Base-by-base conservation (phyloP, 1,140 invertebrate genomes). In the Leptinotarsa defecta region DNA sequence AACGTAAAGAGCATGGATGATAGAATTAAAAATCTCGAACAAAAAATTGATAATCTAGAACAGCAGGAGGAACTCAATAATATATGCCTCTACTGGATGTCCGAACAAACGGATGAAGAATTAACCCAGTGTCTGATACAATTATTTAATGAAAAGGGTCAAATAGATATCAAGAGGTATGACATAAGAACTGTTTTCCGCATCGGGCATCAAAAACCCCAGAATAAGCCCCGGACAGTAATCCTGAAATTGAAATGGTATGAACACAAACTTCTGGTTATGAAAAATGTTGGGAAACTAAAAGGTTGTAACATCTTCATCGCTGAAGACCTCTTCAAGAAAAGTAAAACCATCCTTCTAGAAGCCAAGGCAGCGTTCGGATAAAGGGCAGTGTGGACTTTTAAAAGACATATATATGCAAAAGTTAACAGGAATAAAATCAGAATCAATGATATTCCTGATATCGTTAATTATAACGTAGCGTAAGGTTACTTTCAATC, bases 131-230 rank as follows among this genome's bases (percentile, higher is more conserved):
- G 63, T 64, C 19, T 64, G 63, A 64, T 64, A 24, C 63, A 64
- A 64, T 64, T 24, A 64, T 64, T 64, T 8, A 64, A 64, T 64
- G 63, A 64, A 64, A 64, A 64, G 19, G 63, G 63, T 64, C 15
- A n/a, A 15, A 64, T 20, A 20, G 1, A 24, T 64, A 64, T 64
- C 63, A 0, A 64, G 63, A 64, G 5, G 19, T 4, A 64, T 17
- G 15, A 64, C 19, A 64, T 64, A 64, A 17, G 63, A 19, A 64
- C 11, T 64, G 8, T 6, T 22, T 64, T 64, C 15, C 63, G 63
- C 5, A 20, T 64, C 13, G 1, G 17, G 4, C 3, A 64, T 5
- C 63, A n/a, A 64, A 64, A 64, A 17, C 17, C 49, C 24, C 19
- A 64, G 63, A 0, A 22, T 64, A 20, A 64, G 19, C 8, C 1